These are phyloP conservation scores for Flexamia atlantica DNA, from an alignment of 2,888 invertebrate species.

Conservation along the genomic window DNA sequence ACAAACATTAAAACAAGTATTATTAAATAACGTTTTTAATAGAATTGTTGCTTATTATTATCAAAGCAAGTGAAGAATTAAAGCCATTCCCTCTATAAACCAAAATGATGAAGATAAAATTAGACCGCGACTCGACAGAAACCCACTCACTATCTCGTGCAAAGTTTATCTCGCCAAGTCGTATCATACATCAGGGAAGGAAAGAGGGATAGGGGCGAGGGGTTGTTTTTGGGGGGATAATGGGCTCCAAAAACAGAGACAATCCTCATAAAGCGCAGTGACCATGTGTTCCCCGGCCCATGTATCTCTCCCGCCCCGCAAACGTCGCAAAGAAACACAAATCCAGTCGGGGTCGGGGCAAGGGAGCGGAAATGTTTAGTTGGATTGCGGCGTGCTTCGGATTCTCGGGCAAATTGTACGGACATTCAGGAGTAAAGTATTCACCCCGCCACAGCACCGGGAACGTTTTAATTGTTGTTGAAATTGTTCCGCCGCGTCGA, in stretches of 20 bases:
- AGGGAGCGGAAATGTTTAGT: slow-evolving; percentile 40
- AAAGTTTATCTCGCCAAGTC: slow-evolving; percentile 7
- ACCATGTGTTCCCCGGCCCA: slow-evolving; percentile 53
- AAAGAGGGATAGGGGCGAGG: background rate
- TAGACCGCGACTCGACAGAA: background rate
- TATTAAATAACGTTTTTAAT: too few species aligned
- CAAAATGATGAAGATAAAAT: background rate
- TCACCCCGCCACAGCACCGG: background rate
- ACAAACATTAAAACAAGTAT: too few species aligned
- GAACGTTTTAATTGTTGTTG: slow-evolving; percentile 54
- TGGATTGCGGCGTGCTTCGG: slow-evolving; percentile 53
- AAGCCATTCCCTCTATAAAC: background rate
- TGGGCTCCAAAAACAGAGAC: slow-evolving; percentile 32
- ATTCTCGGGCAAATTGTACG: slow-evolving; percentile 55
- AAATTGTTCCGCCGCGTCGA: background rate
- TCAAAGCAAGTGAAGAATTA: too few species aligned
- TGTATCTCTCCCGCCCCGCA: slow-evolving; percentile 29
- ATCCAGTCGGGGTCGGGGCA: slow-evolving; percentile 39
- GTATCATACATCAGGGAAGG: slow-evolving; percentile 5
- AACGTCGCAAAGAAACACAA: slow-evolving; percentile 41
- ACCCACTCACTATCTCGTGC: background rate
- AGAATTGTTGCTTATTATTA: too few species aligned
- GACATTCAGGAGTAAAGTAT: slow-evolving; percentile 43
- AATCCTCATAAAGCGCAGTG: slow-evolving; percentile 55
- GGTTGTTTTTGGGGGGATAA: slow-evolving; percentile 23